Evolutionary conservation across 2,888 invertebrate genomes (phyloP).

Genomic region (Tipula unca): DNA sequence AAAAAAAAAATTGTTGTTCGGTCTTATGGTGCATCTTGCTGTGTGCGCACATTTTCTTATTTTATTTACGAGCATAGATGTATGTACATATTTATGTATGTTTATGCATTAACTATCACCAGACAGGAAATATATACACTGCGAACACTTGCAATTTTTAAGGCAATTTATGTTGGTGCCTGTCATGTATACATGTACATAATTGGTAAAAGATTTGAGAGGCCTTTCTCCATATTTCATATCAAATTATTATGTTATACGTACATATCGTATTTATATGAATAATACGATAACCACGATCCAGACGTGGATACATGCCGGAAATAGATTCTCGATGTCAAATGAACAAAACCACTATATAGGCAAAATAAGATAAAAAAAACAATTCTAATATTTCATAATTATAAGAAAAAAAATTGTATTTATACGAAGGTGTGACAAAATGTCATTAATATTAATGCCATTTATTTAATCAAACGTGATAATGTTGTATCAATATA

Average conservation of each 20-base stretch:
- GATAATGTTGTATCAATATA: constrained; percentile 9
- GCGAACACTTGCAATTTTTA: neutral
- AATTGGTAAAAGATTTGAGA: neutral
- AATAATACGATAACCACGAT: neutral
- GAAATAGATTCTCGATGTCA: neutral
- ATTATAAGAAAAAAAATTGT: neutral
- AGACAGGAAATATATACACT: neutral
- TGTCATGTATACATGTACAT: neutral
- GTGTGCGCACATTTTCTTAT: neutral
- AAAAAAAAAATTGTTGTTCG: neutral
- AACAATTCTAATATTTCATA: neutral
- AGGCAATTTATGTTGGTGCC: neutral
- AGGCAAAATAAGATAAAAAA: neutral
- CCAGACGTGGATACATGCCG: neutral
- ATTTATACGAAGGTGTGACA: neutral
- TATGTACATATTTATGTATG: no score
- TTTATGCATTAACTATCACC: neutral
- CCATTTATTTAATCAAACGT: neutral
- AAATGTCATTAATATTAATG: constrained; percentile 2
- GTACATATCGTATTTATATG: neutral
- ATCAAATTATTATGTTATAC: neutral
- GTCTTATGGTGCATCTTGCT: neutral
- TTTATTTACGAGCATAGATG: neutral
- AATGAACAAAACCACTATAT: neutral
- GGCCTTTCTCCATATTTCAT: neutral